Evolutionary conservation across 2,888 invertebrate genomes (phyloP).

Genomic region (Seira ritae): DNA sequence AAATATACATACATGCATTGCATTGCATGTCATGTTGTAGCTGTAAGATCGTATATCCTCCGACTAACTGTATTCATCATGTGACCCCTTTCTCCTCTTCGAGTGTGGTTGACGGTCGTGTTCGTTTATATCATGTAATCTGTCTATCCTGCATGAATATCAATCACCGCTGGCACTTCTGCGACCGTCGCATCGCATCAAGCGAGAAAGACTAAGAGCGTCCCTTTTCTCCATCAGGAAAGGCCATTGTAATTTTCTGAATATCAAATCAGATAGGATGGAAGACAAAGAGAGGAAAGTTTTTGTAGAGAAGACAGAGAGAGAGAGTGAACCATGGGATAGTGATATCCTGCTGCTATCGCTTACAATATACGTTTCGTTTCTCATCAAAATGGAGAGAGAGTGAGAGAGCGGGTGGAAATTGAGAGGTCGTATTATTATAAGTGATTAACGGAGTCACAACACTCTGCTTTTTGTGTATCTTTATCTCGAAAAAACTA

Average conservation of each 20-base stretch:
- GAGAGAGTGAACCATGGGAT: slow-evolving; percentile 2
- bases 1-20: too few relatives aligned
- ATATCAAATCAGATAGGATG: slow-evolving; percentile 38
- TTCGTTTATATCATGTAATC: slow-evolving; percentile 39
- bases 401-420: slow-evolving; percentile 36
- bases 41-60: slow-evolving; percentile 1
- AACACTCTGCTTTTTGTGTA: slow-evolving; percentile 35
- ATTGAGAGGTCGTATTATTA: slow-evolving; percentile 59
- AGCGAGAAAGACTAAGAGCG: not conserved
- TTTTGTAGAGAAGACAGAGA: not conserved
- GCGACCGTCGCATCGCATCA: not conserved
- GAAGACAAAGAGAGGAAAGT: not conserved
- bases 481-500: slow-evolving; percentile 5
- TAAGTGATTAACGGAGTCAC: slow-evolving; percentile 61
- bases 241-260: slow-evolving; percentile 32
- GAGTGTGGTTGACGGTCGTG: slow-evolving; percentile 10
- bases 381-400: not conserved
- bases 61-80: not conserved
- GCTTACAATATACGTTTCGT: slow-evolving; percentile 12
- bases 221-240: not conserved
- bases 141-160: slow-evolving; percentile 47
- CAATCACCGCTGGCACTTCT: slow-evolving; percentile 27
- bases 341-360: slow-evolving; percentile 10
- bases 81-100: slow-evolving; percentile 9
- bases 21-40: slow-evolving; percentile 8